Evolutionary conservation across 2,113 vertebrate species (phyloP).

Genomic region (Takifugu flavidus): DNA sequence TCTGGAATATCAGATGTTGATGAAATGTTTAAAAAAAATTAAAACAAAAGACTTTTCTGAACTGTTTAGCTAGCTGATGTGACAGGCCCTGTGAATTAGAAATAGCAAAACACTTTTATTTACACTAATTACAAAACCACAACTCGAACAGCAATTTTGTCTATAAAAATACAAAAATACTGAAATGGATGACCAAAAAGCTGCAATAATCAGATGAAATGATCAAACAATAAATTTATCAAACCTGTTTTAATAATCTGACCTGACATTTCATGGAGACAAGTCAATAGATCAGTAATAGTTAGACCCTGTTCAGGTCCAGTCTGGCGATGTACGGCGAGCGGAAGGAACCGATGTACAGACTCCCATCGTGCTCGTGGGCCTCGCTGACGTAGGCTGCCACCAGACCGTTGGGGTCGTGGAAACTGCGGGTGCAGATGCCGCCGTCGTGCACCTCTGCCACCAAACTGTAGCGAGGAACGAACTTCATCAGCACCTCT

Average conservation of each 20-base stretch:
- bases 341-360: conserved; percentile 92
- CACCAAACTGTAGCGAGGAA: conserved; percentile 89
- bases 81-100: no score
- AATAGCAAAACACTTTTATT: no score
- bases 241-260: background rate
- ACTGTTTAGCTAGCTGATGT: no score
- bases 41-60: no score
- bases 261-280: no score
- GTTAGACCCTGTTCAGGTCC: conserved; percentile 76
- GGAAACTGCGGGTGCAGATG: conserved; percentile 86
- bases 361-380: conserved; percentile 83
- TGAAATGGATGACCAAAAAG: background rate
- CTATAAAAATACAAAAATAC: background rate
- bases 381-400: conserved; percentile 84
- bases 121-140: no score
- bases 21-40: no score
- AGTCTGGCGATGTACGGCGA: conserved; percentile 87
- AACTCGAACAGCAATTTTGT: no score
- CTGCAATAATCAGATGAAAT: background rate
- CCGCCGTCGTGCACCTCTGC: conserved; percentile 88
- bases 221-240: background rate
- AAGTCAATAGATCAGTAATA: no score
- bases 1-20: no score
- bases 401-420: conserved; percentile 85
- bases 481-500: conserved; percentile 83